Evolutionary conservation across 1,140 invertebrate species (phyloP), one percentile per base, ranked within the genome.

Genomic region (Ridgeia piscesae): DNA sequence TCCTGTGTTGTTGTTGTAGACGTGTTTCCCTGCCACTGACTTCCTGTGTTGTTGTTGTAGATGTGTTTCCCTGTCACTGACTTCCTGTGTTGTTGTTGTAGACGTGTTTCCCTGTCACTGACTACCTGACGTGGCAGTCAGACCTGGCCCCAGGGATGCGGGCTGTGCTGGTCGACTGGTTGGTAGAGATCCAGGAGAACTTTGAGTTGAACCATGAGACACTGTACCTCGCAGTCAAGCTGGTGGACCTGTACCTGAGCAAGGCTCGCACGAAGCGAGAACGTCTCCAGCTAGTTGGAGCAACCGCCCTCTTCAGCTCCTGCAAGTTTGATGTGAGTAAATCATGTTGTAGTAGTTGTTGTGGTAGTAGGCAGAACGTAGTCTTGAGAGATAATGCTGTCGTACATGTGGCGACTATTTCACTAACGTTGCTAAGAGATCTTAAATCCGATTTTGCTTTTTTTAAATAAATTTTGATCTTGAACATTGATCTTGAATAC

Each of bases 171-270:
- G 97, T 99, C 6, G 99, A 99, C 96, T 99, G 99, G 99, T 98
- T 99, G 97, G 99, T 99, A 33, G 99, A 99, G 96, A 98, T 99
- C 21, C 95, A 97, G 94, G 99, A 99, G 96, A 99, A 98, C 88
- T 99, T 99, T 96, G 99, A 99, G 95, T 96, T 99, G 0, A 99
- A 99, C 96, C 99, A 99, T 94, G 99, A 99, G 96, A 99, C 99
- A 0, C 96, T 99, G 0, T 99, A 99, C 95, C 96, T 99, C 94
- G 98, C 98, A 91, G 98, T 99, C 33, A 99, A 99, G 96, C 96
- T 99, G 92, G 97, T 99, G 2, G 99, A 99, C 96, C 96, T 98
- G 89, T 99, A 98, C 96, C 96, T 99, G 89, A 97, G 97, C 88
- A 97, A 95, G 95, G 92, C 93, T 6, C n/a, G n/a, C 11, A 97